phyloP scores from a whole-genome alignment of 2,113 vertebrate genomes.

The Lethenteron camtschaticum region DNA sequence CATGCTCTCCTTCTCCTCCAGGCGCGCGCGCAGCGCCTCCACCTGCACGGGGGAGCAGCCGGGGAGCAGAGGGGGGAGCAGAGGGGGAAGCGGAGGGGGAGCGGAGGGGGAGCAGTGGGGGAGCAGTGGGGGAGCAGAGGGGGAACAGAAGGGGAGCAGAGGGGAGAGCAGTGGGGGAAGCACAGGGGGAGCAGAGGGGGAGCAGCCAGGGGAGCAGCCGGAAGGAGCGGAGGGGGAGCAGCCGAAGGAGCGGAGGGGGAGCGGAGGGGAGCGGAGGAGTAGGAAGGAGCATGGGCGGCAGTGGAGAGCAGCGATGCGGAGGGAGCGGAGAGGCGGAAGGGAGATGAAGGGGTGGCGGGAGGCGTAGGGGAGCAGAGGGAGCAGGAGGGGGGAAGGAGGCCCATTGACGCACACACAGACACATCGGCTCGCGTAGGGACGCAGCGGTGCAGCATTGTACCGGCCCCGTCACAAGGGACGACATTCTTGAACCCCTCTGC shows the following conservation, averaged over 20 bases:
- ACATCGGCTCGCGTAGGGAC: neutral
- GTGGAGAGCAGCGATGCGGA: neutral
- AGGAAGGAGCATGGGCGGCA: neutral
- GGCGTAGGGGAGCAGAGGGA: neutral
- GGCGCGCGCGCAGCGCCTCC: slow-evolving; percentile 59
- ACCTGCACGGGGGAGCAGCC: slow-evolving; percentile 33
- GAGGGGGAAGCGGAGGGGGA: neutral
- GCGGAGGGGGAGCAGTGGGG: neutral
- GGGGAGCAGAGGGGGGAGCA: neutral
- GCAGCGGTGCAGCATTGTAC: too few relatives aligned
- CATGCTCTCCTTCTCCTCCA: slow-evolving; percentile 83
- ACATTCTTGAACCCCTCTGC: neutral
- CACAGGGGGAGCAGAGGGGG: neutral
- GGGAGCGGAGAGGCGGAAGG: neutral
- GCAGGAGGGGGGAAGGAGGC: neutral
- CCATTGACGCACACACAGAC: neutral
- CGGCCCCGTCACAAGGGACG: too few relatives aligned
- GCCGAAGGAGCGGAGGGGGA: neutral
- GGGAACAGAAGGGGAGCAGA: too few relatives aligned
- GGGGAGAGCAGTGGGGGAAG: neutral
- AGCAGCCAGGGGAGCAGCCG: neutral
- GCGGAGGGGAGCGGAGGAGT: neutral
- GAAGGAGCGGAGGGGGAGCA: neutral
- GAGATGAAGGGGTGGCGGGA: neutral
- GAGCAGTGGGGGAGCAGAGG: neutral